Evolutionary conservation across 2,113 vertebrate genomes (phyloP).

Genomic region (Actenoides lindsayi): DNA sequence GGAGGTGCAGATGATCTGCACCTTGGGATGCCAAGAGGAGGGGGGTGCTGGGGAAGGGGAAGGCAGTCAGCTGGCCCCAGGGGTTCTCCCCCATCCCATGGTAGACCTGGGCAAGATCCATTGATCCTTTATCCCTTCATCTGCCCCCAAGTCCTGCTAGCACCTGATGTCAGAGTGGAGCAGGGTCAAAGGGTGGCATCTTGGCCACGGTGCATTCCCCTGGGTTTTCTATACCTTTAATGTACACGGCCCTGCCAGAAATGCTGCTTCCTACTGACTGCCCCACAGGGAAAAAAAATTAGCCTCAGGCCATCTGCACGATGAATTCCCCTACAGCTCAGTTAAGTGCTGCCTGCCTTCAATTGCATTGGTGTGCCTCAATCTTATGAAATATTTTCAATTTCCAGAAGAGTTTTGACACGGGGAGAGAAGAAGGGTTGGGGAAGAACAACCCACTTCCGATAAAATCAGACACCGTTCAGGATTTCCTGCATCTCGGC

Average conservation of each 20-base stretch:
- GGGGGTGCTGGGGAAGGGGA: neutral
- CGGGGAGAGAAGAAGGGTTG: neutral
- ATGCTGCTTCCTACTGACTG: neutral
- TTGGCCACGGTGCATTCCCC: accelerated
- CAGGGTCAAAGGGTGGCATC: neutral
- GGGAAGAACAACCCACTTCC: neutral
- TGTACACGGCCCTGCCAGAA: neutral
- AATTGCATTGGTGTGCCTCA: neutral
- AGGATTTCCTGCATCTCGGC: neutral
- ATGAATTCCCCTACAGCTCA: neutral
- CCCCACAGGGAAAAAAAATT: neutral
- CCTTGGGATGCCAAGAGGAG: neutral
- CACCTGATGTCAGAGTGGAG: neutral
- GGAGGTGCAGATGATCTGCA: neutral
- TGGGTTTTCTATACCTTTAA: neutral
- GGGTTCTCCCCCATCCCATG: neutral
- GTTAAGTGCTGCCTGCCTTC: neutral
- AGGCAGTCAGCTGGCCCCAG: neutral
- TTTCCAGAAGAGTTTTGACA: neutral
- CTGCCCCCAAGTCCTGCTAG: neutral
- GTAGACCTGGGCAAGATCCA: neutral
- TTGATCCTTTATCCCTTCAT: neutral
- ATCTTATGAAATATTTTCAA: neutral
- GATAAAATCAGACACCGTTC: neutral
- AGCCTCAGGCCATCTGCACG: neutral